Evolutionary conservation across 2,888 invertebrate species (phyloP), one percentile per base, ranked within the genome.

Genomic region (Clepsis dumicolana): DNA sequence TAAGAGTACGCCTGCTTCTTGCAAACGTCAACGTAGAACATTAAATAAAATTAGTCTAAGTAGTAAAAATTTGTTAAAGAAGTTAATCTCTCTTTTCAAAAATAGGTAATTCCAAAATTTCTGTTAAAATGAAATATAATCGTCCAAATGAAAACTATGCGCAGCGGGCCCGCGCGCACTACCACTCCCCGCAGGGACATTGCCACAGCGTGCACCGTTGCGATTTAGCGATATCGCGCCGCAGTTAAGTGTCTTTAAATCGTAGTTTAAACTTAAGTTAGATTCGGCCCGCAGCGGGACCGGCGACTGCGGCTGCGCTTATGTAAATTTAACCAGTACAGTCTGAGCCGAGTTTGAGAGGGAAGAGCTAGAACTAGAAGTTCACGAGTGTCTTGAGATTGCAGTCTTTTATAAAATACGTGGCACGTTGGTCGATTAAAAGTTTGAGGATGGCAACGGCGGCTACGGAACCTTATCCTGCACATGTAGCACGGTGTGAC

Each of bases 161-260:
- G 21, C 21, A 4, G 63, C 71, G 59, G 68, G 29, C 4, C 29
- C 63, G 71, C 21, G 38, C 71, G 57, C 56, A 70, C 73, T 72
- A 63, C 68, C 25, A 32, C 27, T 27, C 70, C 74, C 52, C 53
- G 27, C 24, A n/a, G 5, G 54, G 18, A 66, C 62, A 73, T 65
- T 71, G 74, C 65, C 56, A 70, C 70, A 41, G 64, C 62, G 64
- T 72, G 72, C 73, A 77, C 78, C 76, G 76, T 73, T 60, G 64
- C 77, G 75, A 81, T 81, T 83, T 78, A 74, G 77, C 75, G 75
- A 78, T 77, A 79, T 79, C 65, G 74, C 72, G 71, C 73, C 67
- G 75, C 72, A 74, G 71, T 74, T 77, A 76, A 74, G 70, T 76
- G 75, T 78, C 76, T 72, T 80, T 80, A 76, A 72, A 79, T 74